phyloP scores from a whole-genome alignment of 2,888 invertebrate species.

The Mesoligia furuncula region DNA sequence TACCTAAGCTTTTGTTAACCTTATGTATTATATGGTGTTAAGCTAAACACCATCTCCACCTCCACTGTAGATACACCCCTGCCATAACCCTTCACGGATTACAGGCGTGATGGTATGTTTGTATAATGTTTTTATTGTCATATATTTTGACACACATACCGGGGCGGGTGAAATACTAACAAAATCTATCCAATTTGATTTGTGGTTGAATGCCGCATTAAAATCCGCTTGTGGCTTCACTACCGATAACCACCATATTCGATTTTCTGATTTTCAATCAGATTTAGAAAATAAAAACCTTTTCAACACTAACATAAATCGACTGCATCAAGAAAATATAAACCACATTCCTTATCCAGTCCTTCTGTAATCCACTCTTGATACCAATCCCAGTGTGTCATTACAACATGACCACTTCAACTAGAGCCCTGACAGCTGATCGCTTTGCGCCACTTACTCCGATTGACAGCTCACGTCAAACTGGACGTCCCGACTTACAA shows the following conservation, averaged over 20 bases:
- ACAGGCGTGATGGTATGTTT: neutral
- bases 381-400: conserved; percentile 60
- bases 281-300: neutral
- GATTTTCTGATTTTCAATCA: neutral
- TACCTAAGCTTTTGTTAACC: too few relatives aligned
- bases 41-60: neutral
- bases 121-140: neutral
- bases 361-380: conserved; percentile 21
- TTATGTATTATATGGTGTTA: neutral
- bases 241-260: neutral
- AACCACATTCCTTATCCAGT: conserved; percentile 46
- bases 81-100: neutral
- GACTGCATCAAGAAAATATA: neutral
- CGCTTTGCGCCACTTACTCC: conserved; percentile 46
- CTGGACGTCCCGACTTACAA: conserved; percentile 62
- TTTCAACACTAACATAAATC: too few relatives aligned
- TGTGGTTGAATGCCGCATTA: neutral
- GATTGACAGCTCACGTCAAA: conserved; percentile 61
- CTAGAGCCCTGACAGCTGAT: conserved; percentile 64
- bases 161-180: neutral
- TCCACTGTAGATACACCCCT: neutral
- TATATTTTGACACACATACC: neutral
- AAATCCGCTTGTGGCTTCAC: too few relatives aligned
- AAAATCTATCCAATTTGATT: neutral
- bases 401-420: conserved; percentile 65